Evolutionary conservation across 2,113 vertebrate genomes (phyloP).

Genomic region (Gopherus flavomarginatus): DNA sequence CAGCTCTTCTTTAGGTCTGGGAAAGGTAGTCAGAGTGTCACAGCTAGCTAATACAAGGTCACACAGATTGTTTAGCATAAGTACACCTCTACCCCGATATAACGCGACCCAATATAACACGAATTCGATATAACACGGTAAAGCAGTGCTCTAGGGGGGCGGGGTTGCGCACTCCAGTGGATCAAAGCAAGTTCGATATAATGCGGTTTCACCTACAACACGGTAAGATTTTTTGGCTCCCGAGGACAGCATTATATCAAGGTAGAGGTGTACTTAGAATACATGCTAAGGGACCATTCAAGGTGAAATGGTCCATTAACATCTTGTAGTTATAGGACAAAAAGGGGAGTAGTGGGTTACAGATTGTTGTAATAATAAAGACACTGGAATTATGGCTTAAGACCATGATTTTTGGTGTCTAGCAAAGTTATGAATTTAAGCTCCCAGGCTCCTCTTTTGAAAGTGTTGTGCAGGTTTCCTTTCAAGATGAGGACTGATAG

Average conservation of each 20-base stretch:
- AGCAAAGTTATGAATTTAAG: not conserved
- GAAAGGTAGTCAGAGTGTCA: not conserved
- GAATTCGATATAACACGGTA: no score
- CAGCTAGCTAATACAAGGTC: not conserved
- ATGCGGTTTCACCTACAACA: no score
- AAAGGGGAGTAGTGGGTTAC: no score
- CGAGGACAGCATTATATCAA: no score
- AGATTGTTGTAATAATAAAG: not conserved
- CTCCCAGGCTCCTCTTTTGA: not conserved
- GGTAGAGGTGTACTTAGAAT: not conserved
- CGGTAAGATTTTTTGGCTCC: no score
- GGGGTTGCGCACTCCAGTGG: no score
- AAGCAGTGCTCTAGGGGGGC: no score
- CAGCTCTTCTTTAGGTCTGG: not conserved
- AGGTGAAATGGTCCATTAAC: not conserved
- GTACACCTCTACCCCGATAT: not conserved
- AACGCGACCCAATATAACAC: no score
- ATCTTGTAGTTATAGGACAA: no score
- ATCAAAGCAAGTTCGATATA: no score
- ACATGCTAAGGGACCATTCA: not conserved
- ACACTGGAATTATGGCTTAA: no score
- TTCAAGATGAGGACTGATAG: no score
- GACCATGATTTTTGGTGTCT: not conserved
- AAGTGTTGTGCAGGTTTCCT: not conserved
- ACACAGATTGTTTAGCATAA: not conserved